Evolutionary conservation across 2,797 vertebrate genomes (phyloP).

Genomic region (Hemibagrus guttatus): DNA sequence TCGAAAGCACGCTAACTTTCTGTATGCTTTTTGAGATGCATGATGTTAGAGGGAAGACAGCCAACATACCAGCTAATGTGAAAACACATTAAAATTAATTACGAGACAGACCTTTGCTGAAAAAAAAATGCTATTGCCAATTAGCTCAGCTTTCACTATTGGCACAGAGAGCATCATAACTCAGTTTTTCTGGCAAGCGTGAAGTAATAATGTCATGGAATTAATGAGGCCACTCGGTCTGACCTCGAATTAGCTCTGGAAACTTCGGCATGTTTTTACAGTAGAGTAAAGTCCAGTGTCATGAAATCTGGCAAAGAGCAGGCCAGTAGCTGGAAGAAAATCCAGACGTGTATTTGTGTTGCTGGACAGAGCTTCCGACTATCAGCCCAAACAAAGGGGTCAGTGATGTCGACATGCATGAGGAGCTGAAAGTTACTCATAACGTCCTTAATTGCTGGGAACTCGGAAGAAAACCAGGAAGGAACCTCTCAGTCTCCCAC

Average conservation of each 20-base stretch:
- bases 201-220: conserved; percentile 41
- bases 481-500: conserved; percentile 67
- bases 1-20: not conserved
- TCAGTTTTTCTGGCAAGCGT: conserved; percentile 11
- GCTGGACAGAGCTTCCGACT: conserved; percentile 60
- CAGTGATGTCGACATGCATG: conserved; percentile 72
- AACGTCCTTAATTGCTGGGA: conserved; percentile 69
- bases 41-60: not conserved
- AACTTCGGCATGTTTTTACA: conserved; percentile 11
- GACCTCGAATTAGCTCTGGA: conserved; percentile 10
- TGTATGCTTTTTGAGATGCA: not conserved
- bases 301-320: conserved; percentile 7
- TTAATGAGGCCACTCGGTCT: conserved; percentile 37
- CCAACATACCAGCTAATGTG: conserved; percentile 6
- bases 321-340: conserved; percentile 27
- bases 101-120: not conserved
- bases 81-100: conserved; percentile 15
- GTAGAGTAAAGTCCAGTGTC: conserved; percentile 29
- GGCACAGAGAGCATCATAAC: conserved; percentile 23
- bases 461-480: conserved; percentile 78
- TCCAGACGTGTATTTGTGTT: conserved; percentile 57
- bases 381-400: conserved; percentile 68
- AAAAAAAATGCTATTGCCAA: conserved; percentile 9
- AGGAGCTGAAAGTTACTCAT: conserved; percentile 67
- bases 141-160: conserved; percentile 29